Evolutionary conservation across 2,113 vertebrate species (phyloP), one percentile per base, ranked within the genome.

Genomic region (Lepidothrix coronata): DNA sequence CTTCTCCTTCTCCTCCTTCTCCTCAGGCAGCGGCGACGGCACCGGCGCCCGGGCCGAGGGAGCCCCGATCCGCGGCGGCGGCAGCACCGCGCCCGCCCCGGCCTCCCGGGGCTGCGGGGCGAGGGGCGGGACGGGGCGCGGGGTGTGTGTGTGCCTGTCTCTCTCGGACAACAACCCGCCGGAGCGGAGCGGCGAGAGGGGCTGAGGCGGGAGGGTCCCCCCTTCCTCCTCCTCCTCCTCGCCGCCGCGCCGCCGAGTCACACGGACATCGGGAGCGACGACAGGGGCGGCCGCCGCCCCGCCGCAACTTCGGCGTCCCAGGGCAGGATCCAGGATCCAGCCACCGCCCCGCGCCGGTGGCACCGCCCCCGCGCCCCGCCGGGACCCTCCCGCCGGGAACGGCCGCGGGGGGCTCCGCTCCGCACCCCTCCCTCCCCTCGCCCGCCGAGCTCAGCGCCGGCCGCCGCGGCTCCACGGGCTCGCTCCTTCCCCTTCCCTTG

Each of bases 271-370:
- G 62, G 65, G 44, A 79, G 18, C 80, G 22, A 84, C 78, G 39
- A 73, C 66, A 49, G 61, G 59, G 46, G 33, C 75, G 13, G 79
- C 78, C 70, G 23, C 95, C 87, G 59, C 95, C 83, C 83, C 87
- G n/a, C 92, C 82, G 54, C 89, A 90, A 92, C 95, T 94, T 80
- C 31, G 44, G 79, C 59, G 95, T 94, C 90, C 95, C 90, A 39
- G 57, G 59, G 65, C 63, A 57, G 51, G 62, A 24, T 67, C 51
- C 78, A 52, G 86, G 86, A 75, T 77, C 68, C 82, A 71, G 77
- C 85, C 85, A 5, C 81, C 92, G 89, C 89, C 85, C 92, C 90
- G 73, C 82, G 30, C 35, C 63, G 8, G 11, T 61, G 59, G 92
- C 85, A 7, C 92, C 89, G 82, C 89, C 91, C 76, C 86, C 37